Conservation (phyloP, 2,113 vertebrate species). For the Syngnathoides biaculeatus region DNA sequence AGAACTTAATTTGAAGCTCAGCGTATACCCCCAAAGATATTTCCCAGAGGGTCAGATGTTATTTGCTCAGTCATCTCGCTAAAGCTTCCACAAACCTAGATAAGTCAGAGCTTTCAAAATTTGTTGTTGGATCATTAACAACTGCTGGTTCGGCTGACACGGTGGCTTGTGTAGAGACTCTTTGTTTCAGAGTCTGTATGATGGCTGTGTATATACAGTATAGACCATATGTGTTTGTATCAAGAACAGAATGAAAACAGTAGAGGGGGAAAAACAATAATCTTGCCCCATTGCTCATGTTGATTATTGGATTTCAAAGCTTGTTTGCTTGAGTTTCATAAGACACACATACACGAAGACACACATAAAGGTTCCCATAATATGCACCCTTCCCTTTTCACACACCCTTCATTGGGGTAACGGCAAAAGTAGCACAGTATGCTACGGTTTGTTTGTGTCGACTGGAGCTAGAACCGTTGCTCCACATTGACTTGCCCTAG, state of each 20-base stretch:
- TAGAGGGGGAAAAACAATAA: not conserved
- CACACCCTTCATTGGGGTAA: too few relatives aligned
- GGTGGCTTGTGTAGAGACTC: not conserved
- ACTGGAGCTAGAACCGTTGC: not conserved
- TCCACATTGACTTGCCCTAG: not conserved
- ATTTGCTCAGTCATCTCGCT: conserved; percentile 8
- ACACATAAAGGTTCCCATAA: not conserved
- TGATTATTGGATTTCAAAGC: not conserved
- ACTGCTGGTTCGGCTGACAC: not conserved
- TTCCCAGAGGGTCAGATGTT: conserved; percentile 5
- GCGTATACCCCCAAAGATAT: conserved; percentile 4
- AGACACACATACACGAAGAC: not conserved
- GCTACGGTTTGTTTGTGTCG: not conserved
- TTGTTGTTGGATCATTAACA: not conserved
- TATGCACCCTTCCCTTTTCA: not conserved
- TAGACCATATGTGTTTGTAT: not conserved
- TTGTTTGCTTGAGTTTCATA: not conserved
- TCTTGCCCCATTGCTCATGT: too few relatives aligned
- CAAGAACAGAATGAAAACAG: not conserved
- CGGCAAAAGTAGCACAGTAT: not conserved
- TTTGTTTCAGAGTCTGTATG: not conserved
- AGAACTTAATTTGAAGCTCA: conserved; percentile 7
- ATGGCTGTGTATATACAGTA: not conserved
- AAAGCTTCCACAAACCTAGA: conserved; percentile 6
- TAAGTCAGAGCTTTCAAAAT: conserved; percentile 4